Conservation (phyloP, 2,888 invertebrate genomes). For the Trichogramma dendrolimi region DNA sequence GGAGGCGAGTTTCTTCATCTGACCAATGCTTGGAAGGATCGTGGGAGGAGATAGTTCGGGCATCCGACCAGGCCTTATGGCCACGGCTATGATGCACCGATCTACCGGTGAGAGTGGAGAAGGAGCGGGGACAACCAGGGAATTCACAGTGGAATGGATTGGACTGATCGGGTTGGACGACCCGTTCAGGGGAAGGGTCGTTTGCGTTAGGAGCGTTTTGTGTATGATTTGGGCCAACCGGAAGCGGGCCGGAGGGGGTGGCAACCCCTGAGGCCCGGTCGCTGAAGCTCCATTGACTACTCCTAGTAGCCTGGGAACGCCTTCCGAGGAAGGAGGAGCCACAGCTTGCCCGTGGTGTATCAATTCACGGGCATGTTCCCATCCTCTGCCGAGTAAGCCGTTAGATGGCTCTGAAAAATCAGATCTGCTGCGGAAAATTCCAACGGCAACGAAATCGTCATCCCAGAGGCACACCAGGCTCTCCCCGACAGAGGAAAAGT, state of each 20-base stretch:
- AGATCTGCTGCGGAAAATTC: too few relatives aligned
- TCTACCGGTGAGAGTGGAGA: conserved; percentile 4
- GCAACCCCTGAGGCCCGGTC: background rate
- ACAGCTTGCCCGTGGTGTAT: too few relatives aligned
- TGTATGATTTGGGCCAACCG: background rate
- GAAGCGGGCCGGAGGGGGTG: background rate
- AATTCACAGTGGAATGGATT: background rate
- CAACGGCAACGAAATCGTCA: too few relatives aligned
- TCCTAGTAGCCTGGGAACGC: background rate
- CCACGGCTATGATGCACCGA: background rate
- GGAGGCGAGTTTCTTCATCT: background rate
- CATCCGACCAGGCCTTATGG: conserved; percentile 6
- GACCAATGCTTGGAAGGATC: background rate
- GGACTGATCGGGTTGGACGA: background rate
- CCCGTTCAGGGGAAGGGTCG: background rate
- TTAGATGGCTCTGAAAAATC: too few relatives aligned
- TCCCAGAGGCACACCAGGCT: too few relatives aligned
- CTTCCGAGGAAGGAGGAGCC: background rate
- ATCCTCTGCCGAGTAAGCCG: too few relatives aligned
- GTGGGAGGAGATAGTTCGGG: background rate
- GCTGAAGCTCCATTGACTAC: background rate
- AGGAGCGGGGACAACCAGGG: conserved; percentile 1
- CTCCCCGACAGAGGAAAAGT: too few relatives aligned
- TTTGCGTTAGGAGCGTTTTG: background rate
- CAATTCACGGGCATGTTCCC: too few relatives aligned